Conservation (phyloP, 2,113 vertebrate species). For the Zosterops japonicus region DNA sequence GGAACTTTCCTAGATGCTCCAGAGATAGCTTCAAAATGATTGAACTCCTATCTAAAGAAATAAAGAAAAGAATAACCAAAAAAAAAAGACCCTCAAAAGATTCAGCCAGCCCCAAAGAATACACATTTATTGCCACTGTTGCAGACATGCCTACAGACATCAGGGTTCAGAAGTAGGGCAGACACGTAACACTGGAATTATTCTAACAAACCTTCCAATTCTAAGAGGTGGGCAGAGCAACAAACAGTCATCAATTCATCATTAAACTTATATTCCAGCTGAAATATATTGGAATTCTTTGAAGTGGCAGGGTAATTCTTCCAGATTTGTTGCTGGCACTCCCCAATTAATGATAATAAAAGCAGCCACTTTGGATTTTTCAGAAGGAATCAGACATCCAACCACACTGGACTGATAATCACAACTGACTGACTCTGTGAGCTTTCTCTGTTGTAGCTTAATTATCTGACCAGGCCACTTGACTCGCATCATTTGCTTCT, state of each 20-base stretch:
- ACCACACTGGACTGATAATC: background rate
- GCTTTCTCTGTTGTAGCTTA: constrained; percentile 45
- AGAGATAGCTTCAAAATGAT: constrained; percentile 3
- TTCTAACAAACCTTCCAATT: background rate
- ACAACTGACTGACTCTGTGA: constrained; percentile 15
- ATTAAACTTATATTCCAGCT: background rate
- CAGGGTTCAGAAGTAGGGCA: background rate
- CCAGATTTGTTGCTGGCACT: background rate
- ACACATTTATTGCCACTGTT: background rate
- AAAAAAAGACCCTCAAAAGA: background rate
- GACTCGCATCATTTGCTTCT: constrained; percentile 46
- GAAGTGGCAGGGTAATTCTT: background rate
- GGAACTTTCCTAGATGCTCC: background rate
- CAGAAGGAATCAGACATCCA: background rate
- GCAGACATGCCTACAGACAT: background rate
- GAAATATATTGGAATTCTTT: background rate
- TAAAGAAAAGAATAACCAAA: background rate
- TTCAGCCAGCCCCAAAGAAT: background rate
- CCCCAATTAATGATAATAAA: constrained; percentile 10
- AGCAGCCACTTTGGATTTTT: constrained; percentile 8
- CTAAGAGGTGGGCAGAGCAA: background rate
- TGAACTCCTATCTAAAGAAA: constrained; percentile 20
- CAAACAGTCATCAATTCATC: background rate
- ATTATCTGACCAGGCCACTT: constrained; percentile 55
- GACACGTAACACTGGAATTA: background rate